phyloP scores from a whole-genome alignment of 2,888 invertebrate species.

The Melanotus villosus region DNA sequence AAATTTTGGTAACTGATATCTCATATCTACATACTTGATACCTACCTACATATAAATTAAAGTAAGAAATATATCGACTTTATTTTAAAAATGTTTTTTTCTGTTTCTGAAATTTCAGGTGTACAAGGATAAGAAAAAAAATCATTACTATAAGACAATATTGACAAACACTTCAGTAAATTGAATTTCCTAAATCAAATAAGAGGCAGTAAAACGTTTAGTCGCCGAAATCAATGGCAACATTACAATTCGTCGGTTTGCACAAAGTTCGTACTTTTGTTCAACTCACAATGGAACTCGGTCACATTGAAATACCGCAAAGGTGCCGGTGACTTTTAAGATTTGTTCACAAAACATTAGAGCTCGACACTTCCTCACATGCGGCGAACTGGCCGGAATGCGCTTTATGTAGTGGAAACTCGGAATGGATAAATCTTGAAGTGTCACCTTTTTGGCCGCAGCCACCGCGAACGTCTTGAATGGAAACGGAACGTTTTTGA shows the following conservation, averaged over 20 bases:
- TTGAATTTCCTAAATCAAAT: conserved; percentile 4
- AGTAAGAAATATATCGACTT: too few relatives aligned
- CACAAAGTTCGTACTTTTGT: conserved; percentile 49
- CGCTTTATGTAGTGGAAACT: conserved; percentile 59
- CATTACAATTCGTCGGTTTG: conserved; percentile 47
- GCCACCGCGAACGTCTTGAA: conserved; percentile 32
- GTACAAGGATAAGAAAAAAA: too few relatives aligned
- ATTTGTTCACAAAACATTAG: conserved; percentile 56
- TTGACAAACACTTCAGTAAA: conserved; percentile 35
- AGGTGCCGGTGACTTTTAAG: conserved; percentile 58
- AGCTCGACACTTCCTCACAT: conserved; percentile 57
- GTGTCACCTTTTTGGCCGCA: conserved; percentile 53
- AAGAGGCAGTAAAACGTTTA: conserved; percentile 37
- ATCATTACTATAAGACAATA: conserved; percentile 34
- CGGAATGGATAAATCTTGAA: conserved; percentile 55
- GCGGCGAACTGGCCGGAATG: conserved; percentile 54
- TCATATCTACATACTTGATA: too few relatives aligned
- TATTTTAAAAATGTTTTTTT: too few relatives aligned
- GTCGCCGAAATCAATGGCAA: conserved; percentile 39
- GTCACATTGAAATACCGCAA: conserved; percentile 50
- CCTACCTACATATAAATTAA: too few relatives aligned
- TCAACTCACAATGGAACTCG: conserved; percentile 45
- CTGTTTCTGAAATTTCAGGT: too few relatives aligned
- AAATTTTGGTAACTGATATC: too few relatives aligned
- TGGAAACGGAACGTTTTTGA: conserved; percentile 35